A percentile compares a stretch with the other conserved stretches of the same genome.
Conservation (phyloP, 2,113 vertebrate genomes). For the Pomatorhinus ruficollis region DNA sequence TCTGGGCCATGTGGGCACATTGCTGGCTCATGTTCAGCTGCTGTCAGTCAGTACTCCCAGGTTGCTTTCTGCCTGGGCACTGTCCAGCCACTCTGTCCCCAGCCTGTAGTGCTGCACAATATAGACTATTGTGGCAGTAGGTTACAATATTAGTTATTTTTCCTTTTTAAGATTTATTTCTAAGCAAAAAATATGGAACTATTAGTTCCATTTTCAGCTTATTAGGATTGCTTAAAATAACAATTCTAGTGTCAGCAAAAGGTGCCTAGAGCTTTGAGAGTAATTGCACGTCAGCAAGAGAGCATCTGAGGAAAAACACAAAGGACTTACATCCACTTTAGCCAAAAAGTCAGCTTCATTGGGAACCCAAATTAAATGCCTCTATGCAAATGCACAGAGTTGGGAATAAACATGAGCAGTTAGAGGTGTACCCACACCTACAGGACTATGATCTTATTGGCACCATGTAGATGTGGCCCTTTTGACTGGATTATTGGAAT, state of each 20-base stretch:
- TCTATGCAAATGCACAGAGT: not conserved
- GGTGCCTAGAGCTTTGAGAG: not conserved
- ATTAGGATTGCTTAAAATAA: not conserved
- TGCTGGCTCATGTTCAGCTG: not conserved
- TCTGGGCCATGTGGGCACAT: not conserved
- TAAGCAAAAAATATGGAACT: not conserved
- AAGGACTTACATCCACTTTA: not conserved
- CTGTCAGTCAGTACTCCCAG: not conserved
- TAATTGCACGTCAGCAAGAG: not conserved
- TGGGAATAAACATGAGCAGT: not conserved
- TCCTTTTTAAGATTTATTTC: not conserved
- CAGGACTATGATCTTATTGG: not conserved
- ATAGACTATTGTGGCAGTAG: not conserved
- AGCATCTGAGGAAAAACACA: not conserved
- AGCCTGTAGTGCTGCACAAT: not conserved
- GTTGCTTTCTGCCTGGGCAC: fast-evolving
- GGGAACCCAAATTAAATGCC: not conserved
- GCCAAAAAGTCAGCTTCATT: not conserved
- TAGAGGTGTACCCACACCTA: not conserved
- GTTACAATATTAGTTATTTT: not conserved
- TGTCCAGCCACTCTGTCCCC: not conserved
- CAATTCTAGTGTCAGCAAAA: not conserved
- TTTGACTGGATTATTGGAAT: not conserved
- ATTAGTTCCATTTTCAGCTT: not conserved
- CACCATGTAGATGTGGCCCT: not conserved